These are phyloP conservation scores for Clinocottus analis DNA, from an alignment of 2,113 vertebrate species.

Conservation along the genomic window DNA sequence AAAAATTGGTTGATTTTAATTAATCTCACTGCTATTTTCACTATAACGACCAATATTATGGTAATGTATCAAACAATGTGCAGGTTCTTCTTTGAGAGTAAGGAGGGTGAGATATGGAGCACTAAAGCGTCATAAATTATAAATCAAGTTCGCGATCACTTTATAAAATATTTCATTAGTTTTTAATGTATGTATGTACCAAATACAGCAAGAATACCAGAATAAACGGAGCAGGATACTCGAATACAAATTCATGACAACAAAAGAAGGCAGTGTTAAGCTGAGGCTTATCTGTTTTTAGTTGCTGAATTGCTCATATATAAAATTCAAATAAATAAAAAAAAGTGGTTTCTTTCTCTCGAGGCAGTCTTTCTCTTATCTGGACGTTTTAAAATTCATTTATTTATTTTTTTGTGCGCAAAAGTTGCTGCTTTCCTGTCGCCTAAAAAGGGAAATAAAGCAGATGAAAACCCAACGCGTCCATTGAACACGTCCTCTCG, in stretches of 20 bases:
- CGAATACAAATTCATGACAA: neutral
- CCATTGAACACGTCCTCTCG: accelerated
- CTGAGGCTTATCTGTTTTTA: neutral
- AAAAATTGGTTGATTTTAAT: neutral
- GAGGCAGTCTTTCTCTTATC: constrained; percentile 26
- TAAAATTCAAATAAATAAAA: constrained; percentile 24
- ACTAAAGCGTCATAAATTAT: neutral
- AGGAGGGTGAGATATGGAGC: neutral
- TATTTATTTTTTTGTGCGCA: neutral
- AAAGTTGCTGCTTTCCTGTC: neutral
- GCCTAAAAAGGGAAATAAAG: neutral
- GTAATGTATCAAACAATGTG: neutral
- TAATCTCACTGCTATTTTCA: neutral
- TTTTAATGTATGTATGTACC: neutral
- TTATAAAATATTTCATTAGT: neutral
- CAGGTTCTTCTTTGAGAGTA: neutral
- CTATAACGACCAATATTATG: neutral
- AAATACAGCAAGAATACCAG: neutral
- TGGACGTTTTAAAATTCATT: constrained; percentile 16
- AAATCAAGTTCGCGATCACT: no score
- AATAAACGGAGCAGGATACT: neutral
- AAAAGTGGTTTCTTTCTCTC: constrained; percentile 37
- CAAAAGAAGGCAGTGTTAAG: neutral
- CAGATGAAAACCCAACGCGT: neutral
- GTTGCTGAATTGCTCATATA: neutral